Percentiles rank a stretch among this genome's conserved stretches.
phyloP scores from a whole-genome alignment of 2,797 vertebrate genomes.

The Danio jaintianensis region DNA sequence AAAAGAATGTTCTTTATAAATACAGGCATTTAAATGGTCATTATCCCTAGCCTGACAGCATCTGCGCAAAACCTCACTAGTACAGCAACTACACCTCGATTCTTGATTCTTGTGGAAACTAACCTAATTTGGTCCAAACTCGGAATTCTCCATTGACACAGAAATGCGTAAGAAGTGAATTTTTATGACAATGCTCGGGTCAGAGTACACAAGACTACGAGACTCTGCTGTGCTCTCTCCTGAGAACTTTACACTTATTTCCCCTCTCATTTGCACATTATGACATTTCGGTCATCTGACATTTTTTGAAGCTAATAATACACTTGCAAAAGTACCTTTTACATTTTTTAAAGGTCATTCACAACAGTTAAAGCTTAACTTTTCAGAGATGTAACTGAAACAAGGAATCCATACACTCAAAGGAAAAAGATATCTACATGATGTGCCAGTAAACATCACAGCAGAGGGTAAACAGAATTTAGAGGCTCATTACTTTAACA shows the following conservation, averaged over 20 bases:
- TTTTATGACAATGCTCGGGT: conserved; percentile 21
- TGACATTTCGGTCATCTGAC: conserved; percentile 26
- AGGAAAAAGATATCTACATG: not conserved
- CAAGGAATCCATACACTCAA: not conserved
- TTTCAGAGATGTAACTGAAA: not conserved
- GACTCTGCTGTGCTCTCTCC: not conserved
- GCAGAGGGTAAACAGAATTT: not conserved
- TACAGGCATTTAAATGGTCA: not conserved
- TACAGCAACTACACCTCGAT: not conserved
- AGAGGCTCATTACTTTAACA: not conserved
- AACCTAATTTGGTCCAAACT: conserved; percentile 44
- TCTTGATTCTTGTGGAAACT: conserved; percentile 56
- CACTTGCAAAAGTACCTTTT: not conserved
- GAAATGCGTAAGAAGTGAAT: conserved; percentile 32
- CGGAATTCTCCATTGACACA: conserved; percentile 48
- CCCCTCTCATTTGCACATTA: conserved; percentile 26
- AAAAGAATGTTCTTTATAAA: not conserved
- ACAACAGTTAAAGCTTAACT: not conserved
- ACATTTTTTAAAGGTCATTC: conserved; percentile 18
- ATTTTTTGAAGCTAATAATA: conserved; percentile 24
- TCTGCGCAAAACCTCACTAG: not conserved
- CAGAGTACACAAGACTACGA: conserved; percentile 29
- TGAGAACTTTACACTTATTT: conserved; percentile 39
- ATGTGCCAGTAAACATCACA: not conserved
- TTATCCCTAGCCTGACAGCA: not conserved